Percentiles rank a stretch among this genome's conserved stretches.
phyloP scores from a whole-genome alignment of 2,113 vertebrate genomes.

The Caranx ignobilis region DNA sequence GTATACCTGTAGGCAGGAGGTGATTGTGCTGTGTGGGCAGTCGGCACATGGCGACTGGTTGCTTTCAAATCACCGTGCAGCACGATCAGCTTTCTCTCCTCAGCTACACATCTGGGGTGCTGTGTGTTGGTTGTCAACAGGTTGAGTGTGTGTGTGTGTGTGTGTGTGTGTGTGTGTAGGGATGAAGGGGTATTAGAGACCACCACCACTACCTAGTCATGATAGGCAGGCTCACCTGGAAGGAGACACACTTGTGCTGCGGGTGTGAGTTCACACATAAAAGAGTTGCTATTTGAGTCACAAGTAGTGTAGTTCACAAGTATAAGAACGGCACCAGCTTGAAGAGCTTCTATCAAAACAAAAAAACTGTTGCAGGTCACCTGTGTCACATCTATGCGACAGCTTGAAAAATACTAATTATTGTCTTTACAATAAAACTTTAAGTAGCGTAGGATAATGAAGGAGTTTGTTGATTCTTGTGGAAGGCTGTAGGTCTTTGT shows the following conservation, averaged over 20 bases:
- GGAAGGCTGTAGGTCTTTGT: neutral
- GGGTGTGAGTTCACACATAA: constrained; percentile 2
- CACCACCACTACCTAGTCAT: constrained; percentile 40
- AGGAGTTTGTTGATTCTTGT: neutral
- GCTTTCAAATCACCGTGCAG: constrained; percentile 54
- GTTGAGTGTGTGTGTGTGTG: neutral
- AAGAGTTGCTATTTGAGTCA: neutral
- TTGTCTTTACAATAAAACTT: neutral
- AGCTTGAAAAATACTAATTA: neutral
- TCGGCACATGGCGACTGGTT: constrained; percentile 12
- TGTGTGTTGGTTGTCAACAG: constrained; percentile 3
- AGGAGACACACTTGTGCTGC: constrained; percentile 12
- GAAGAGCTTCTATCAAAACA: neutral
- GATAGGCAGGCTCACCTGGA: constrained; percentile 34
- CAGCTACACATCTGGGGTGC: constrained; percentile 28
- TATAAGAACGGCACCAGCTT: neutral
- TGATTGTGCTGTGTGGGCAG: constrained; percentile 31
- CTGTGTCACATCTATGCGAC: neutral
- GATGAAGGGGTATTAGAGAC: constrained; percentile 37
- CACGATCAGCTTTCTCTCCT: constrained; percentile 7
- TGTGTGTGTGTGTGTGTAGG: constrained; percentile 5
- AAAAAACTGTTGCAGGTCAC: no score
- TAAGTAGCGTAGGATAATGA: neutral
- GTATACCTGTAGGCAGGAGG: constrained; percentile 25
- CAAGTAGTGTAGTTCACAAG: constrained; percentile 6